Evolutionary conservation across 2,797 vertebrate species (phyloP).

Genomic region (Tauraco hartlaubi): DNA sequence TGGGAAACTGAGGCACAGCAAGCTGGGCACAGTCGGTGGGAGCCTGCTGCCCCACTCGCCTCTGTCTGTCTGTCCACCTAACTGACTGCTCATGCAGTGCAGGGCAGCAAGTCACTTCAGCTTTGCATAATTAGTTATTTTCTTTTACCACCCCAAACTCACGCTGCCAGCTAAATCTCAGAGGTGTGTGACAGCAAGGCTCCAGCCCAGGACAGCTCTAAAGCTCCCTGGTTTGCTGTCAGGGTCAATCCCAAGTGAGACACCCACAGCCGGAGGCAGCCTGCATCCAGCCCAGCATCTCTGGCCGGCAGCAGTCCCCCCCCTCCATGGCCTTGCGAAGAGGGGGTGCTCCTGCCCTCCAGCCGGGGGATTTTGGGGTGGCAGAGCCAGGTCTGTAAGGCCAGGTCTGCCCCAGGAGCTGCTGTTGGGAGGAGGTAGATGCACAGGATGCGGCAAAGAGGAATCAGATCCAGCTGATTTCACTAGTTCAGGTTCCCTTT

Average conservation of each 20-base stretch:
- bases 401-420: not conserved
- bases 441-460: accelerated
- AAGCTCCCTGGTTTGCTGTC: not conserved
- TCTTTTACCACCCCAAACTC: not conserved
- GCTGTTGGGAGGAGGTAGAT: not conserved
- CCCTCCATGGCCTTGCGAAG: accelerated
- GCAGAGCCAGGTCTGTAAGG: not conserved
- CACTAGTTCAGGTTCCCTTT: not conserved
- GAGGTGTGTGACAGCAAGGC: not conserved
- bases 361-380: not conserved
- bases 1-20: not conserved
- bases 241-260: not conserved
- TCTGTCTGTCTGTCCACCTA: not conserved
- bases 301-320: not conserved
- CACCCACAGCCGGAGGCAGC: not conserved
- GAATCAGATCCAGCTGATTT: not conserved
- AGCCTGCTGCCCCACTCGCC: not conserved
- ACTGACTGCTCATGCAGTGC: not conserved
- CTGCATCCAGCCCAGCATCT: not conserved
- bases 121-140: not conserved
- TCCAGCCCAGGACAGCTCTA: not conserved
- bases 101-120: not conserved
- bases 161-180: not conserved
- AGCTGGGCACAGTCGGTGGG: not conserved
- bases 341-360: not conserved